Conservation (phyloP, 2,888 invertebrate genomes). For the Eurytoma adleriae region DNA sequence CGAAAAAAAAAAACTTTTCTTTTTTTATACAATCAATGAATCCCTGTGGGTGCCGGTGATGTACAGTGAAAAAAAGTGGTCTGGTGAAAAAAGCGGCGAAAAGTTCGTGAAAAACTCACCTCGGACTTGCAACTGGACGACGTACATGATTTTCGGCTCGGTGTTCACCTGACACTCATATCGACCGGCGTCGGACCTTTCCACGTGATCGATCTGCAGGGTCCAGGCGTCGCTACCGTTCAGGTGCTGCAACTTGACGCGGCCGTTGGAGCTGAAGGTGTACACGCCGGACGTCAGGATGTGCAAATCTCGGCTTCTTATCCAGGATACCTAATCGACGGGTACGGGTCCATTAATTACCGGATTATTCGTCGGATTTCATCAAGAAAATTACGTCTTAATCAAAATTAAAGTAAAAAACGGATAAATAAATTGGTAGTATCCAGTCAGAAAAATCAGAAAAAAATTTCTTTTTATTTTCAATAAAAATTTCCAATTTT, state of each 20-base stretch:
- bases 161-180: conserved; percentile 88
- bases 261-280: conserved; percentile 83
- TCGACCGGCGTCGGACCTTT: conserved; percentile 80
- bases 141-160: conserved; percentile 85
- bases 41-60: no score
- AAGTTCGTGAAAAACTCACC: conserved; percentile 74
- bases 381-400: no score
- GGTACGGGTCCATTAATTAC: conserved; percentile 27
- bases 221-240: conserved; percentile 79
- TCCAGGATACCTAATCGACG: conserved; percentile 84
- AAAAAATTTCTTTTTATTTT: no score
- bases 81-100: not conserved
- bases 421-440: no score
- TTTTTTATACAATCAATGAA: no score
- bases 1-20: no score
- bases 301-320: conserved; percentile 83
- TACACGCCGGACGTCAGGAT: conserved; percentile 81
- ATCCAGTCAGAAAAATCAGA: no score
- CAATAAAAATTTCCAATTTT: no score
- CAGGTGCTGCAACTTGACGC: conserved; percentile 80
- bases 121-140: conserved; percentile 81
- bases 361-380: no score
- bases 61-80: no score
- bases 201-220: conserved; percentile 80
- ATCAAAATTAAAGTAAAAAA: no score